phyloP scores from a whole-genome alignment of 2,797 vertebrate species.

The Tauraco hartlaubi region DNA sequence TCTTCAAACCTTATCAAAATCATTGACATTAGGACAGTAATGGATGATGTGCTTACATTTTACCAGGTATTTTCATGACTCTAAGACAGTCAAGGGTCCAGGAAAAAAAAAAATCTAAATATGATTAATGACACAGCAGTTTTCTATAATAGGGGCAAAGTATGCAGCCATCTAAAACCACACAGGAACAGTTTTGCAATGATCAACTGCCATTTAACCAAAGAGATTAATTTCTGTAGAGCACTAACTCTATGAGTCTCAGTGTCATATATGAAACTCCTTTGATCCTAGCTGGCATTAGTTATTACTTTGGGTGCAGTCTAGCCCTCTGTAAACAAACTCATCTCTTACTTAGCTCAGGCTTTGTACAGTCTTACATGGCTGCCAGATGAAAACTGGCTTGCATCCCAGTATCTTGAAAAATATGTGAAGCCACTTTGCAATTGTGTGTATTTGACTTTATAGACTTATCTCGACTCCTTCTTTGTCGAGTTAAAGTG shows the following conservation, averaged over 20 bases:
- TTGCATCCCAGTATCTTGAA: neutral
- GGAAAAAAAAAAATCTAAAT: neutral
- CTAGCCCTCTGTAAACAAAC: neutral
- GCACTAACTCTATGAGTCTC: neutral
- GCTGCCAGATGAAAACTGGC: neutral
- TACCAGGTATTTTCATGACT: constrained; percentile 23
- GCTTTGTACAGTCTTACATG: neutral
- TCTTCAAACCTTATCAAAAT: constrained; percentile 44
- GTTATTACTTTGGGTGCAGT: neutral
- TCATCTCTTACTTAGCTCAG: neutral
- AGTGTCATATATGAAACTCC: neutral
- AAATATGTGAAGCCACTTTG: neutral
- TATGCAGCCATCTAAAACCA: neutral
- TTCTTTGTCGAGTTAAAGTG: neutral
- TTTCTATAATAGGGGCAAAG: neutral
- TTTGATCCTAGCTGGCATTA: neutral
- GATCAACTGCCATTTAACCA: neutral
- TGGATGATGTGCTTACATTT: constrained; percentile 17
- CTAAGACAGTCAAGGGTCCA: neutral
- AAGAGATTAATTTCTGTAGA: neutral
- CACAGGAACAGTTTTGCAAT: neutral
- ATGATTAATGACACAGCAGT: neutral
- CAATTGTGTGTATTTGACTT: neutral
- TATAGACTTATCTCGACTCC: neutral
- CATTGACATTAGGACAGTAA: constrained; percentile 42